Evolutionary conservation across 2,888 invertebrate genomes (phyloP).

Genomic region (Nomada flava): DNA sequence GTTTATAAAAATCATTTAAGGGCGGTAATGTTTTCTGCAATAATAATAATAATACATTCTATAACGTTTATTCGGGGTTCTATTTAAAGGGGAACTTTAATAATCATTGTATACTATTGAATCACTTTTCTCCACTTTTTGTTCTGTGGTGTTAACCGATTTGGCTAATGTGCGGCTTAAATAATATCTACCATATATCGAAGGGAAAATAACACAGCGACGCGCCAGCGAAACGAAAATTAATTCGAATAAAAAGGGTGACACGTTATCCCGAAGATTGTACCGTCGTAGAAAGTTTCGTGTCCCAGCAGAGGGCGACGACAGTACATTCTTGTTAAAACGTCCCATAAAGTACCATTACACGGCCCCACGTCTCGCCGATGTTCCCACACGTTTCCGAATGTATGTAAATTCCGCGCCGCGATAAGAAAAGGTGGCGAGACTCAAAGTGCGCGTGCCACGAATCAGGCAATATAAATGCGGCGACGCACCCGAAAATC

Average conservation of each 20-base stretch:
- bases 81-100: too few relatives aligned
- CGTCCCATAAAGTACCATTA: background rate
- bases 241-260: background rate
- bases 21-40: too few relatives aligned
- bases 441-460: constrained; percentile 28
- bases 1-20: too few relatives aligned
- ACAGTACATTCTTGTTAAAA: constrained; percentile 1
- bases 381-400: constrained; percentile 13
- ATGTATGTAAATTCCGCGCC: constrained; percentile 11
- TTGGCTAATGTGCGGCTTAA: too few relatives aligned
- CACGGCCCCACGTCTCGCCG: background rate
- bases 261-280: background rate
- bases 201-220: too few relatives aligned
- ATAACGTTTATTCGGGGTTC: too few relatives aligned
- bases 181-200: too few relatives aligned
- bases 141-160: too few relatives aligned
- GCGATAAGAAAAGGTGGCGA: constrained; percentile 33
- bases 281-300: background rate
- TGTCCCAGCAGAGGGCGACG: background rate
- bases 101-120: too few relatives aligned
- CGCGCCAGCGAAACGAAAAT: too few relatives aligned
- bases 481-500: constrained; percentile 32
- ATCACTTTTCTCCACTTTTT: too few relatives aligned
- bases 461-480: constrained; percentile 52
- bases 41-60: too few relatives aligned